Evolutionary conservation across 2,113 vertebrate genomes (phyloP), one percentile per base, ranked within the genome.

Genomic region (Brachypteracias leptosomus): DNA sequence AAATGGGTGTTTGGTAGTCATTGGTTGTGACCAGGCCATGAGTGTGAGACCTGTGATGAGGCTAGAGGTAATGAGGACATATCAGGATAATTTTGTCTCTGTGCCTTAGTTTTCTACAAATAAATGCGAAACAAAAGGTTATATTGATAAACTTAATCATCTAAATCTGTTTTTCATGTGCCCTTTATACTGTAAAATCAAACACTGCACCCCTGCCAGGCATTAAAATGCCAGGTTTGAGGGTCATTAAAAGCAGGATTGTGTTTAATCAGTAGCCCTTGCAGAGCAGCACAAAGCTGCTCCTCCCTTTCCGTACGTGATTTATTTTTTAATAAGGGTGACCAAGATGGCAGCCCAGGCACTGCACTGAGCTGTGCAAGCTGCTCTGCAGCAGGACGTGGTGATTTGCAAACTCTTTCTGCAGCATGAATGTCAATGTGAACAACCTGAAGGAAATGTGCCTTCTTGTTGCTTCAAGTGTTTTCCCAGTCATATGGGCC

Each of bases 281-380:
- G 21, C 13, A 63, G 72, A 95, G 55, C 40, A 85, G 75, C 75
- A 90, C 59, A 67, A 71, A 86, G 24, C 65, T 74, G 51, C 26
- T 74, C 59, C 67, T 94, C 71, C 51, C 55, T 62, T 89, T 51
- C 71, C 76, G 25, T 7, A n/a, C 55, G 59, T 1, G 24, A 88
- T 91, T 92, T 82, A 70, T 88, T 91, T 54, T 81, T 94, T 78
- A 94, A 91, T 90, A 94, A 96, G 52, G 11, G 8, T 2, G 6
- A n/a, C 67, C 79, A 94, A 74, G 72, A 71, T 83, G 91, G 85
- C 85, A 96, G 74, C 42, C 78, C 0, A 0, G 16, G 78, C 20
- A 44, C 4, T 0, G 16, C 31, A 9, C 75, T 40, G 75, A 38
- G 83, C 83, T 71, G 24, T 38, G 38, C 5, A 11, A 74, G 80